phyloP scores from a whole-genome alignment of 2,797 vertebrate species.

The Manis pentadactyla region DNA sequence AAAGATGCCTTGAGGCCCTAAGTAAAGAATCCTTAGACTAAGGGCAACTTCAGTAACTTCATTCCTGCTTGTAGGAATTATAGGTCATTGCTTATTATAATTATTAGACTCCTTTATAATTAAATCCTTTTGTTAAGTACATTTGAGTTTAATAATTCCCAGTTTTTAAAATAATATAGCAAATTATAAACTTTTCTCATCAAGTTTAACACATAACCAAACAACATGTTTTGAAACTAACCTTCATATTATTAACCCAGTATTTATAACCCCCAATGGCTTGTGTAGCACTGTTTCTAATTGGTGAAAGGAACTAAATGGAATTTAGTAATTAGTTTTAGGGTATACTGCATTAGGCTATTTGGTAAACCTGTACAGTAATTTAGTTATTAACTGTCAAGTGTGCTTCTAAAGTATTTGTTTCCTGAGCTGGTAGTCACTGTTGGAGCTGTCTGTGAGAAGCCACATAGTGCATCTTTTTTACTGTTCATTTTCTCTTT shows the following conservation, averaged over 20 bases:
- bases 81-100: slow-evolving; percentile 4
- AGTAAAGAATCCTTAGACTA: not conserved
- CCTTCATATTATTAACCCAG: not conserved
- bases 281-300: slow-evolving; percentile 22
- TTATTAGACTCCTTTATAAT: slow-evolving; percentile 17
- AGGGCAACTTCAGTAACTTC: not conserved
- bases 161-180: not conserved
- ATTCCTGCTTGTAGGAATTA: not conserved
- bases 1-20: not conserved
- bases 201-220: slow-evolving; percentile 28
- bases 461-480: not conserved
- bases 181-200: not conserved
- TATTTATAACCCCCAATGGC: not conserved
- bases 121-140: not conserved
- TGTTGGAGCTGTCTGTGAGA: slow-evolving; percentile 14
- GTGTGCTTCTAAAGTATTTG: slow-evolving; percentile 20
- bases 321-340: slow-evolving; percentile 21
- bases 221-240: slow-evolving; percentile 13
- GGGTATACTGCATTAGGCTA: too few relatives aligned
- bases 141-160: not conserved
- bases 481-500: slow-evolving; percentile 21
- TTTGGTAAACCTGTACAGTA: not conserved
- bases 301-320: not conserved
- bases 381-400: not conserved
- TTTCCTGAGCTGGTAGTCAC: not conserved